Evolutionary conservation across 64 coral and sea anemone genomes (phyloP), one percentile per base, ranked within the genome.

Genomic region (Actinia equina): DNA sequence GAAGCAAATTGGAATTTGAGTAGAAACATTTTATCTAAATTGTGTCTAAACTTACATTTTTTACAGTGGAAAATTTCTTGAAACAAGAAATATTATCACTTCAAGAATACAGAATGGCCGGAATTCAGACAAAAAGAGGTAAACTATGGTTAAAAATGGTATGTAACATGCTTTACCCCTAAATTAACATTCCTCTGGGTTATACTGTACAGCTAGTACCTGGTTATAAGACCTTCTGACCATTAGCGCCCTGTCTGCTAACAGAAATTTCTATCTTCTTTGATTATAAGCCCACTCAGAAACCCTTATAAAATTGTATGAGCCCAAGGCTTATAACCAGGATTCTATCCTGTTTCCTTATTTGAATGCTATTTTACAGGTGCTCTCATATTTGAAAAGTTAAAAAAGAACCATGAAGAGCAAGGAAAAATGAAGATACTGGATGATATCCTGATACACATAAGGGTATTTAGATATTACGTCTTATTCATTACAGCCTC

Each of bases 31-130:
- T 22, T 11, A 55, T 30, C 77, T 5, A 80, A 19, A 62, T 62
- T 57, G 17, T 30, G 62, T 42, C 27, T 65, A 84, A 14, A 3
- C 6, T 20, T 65, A 12, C 55, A 16, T 91, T 52, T 52, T 71
- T 87, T 77, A 22, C 53, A 96, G 94, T 98, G 71, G 96, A 98
- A 87, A 65, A 53, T 19, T 94, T 82, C 65, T 87, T 98, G 41
- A 99, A 99, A 37, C 89, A 91, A 86, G 88, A 99, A 82, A 93
- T 95, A 43, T 15, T 81, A 54, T 74, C 52, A 19, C 86, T 95
- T 15, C 90, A 99, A 86, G 93, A 95, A 74, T 99, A 99, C 67
- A 89, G 97, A 51, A 42, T 79, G 30, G 97, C 87, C 59, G 97
- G 97, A 44, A 93, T 96, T 80, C 54, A 88, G 7, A 93, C 86